Evolutionary conservation across 2,113 vertebrate genomes (phyloP).

Genomic region (Hoplias malabaricus): DNA sequence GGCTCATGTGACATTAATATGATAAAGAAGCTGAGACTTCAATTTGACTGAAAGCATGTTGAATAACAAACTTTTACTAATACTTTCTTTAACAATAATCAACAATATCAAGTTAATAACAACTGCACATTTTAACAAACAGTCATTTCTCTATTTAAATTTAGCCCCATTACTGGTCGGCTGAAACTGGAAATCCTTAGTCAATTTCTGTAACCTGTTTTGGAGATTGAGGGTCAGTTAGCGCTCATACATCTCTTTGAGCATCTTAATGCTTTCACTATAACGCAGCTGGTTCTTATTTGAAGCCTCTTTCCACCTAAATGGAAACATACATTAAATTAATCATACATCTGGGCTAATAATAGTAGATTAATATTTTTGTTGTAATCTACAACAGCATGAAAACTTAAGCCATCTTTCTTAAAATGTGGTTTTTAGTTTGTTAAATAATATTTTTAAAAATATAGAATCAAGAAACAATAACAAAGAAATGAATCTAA

Average conservation of each 20-base stretch:
- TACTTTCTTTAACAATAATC: too few relatives aligned
- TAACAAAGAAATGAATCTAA: neutral
- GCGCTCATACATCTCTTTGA: slow-evolving; percentile 86
- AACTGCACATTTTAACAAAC: neutral
- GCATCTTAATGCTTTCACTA: slow-evolving; percentile 86
- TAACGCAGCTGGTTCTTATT: too few relatives aligned
- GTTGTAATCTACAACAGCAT: neutral
- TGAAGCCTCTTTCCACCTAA: too few relatives aligned
- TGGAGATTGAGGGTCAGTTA: slow-evolving; percentile 40
- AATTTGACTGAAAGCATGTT: neutral
- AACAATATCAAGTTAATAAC: neutral
- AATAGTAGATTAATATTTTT: too few relatives aligned
- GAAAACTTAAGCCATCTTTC: neutral
- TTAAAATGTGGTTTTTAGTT: neutral
- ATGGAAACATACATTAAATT: too few relatives aligned
- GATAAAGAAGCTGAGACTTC: neutral
- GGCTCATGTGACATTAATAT: too few relatives aligned
- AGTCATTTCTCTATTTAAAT: neutral
- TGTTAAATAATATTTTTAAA: neutral
- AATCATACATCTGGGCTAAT: too few relatives aligned
- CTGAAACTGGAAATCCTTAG: neutral
- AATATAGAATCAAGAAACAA: neutral
- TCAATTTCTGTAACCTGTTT: slow-evolving; percentile 3
- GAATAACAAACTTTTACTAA: slow-evolving; percentile 58
- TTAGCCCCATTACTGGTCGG: neutral